Percentiles rank a stretch among this genome's conserved stretches.
Evolutionary conservation across 2,888 invertebrate species (phyloP).

Genomic region (Campaea margaritaria): DNA sequence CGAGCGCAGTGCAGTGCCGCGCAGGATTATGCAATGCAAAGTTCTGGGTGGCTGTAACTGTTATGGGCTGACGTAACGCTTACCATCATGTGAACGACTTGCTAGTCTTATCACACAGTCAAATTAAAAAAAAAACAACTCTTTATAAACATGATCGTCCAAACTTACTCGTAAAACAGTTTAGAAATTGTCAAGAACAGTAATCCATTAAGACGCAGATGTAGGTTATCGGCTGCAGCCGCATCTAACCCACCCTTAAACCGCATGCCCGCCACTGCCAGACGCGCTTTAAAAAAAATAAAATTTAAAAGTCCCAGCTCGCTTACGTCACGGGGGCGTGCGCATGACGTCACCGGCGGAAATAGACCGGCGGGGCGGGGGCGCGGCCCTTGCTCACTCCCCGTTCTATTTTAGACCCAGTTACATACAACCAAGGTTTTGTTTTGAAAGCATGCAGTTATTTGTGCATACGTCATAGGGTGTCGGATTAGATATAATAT

Average conservation of each 20-base stretch:
- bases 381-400: conserved; percentile 36
- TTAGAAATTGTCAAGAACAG: conserved; percentile 21
- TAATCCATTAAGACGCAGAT: conserved; percentile 37
- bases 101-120: too few relatives aligned
- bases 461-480: conserved; percentile 38
- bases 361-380: conserved; percentile 56
- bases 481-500: conserved; percentile 37
- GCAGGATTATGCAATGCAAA: too few relatives aligned
- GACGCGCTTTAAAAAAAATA: conserved; percentile 49
- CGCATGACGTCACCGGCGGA: conserved; percentile 65
- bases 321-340: conserved; percentile 65
- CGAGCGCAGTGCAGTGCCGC: too few relatives aligned
- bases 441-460: conserved; percentile 37
- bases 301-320: conserved; percentile 51
- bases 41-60: too few relatives aligned
- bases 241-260: conserved; percentile 44
- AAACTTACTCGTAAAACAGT: too few relatives aligned
- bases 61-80: too few relatives aligned
- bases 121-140: too few relatives aligned
- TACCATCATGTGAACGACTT: too few relatives aligned
- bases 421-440: conserved; percentile 38
- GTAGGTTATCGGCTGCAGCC: conserved; percentile 47
- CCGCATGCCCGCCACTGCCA: conserved; percentile 46
- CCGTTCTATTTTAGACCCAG: conserved; percentile 42
- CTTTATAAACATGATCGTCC: too few relatives aligned